These are phyloP conservation scores for Panagrolaimus sp. DNA, from an alignment of 1,140 invertebrate genomes.

Conservation along the genomic window DNA sequence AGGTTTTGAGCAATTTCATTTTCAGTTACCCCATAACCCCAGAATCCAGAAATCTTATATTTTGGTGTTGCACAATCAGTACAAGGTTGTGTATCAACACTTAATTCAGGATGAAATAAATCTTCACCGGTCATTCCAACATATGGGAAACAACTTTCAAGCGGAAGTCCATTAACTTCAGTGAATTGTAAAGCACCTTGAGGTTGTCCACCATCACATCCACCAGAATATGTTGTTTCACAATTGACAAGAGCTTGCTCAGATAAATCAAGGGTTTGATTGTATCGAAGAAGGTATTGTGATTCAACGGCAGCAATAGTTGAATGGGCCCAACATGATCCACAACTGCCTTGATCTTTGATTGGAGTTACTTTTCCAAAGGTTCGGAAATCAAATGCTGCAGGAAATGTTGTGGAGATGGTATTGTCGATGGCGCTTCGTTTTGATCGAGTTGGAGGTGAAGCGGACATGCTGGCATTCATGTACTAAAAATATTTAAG, in stretches of 20 bases:
- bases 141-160: background rate
- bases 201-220: conserved; percentile 81
- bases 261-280: conserved; percentile 77
- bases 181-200: conserved; percentile 58
- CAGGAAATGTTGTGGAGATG: background rate
- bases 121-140: background rate
- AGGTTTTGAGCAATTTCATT: background rate
- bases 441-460: no score
- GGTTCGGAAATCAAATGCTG: background rate
- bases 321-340: conserved; percentile 97
- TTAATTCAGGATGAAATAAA: no score
- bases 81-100: no score
- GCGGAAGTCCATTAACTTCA: background rate
- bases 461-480: no score
- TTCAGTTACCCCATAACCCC: background rate
- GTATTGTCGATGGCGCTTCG: no score
- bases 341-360: conserved; percentile 66
- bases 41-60: background rate
- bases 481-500: no score
- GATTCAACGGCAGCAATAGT: conserved; percentile 91
- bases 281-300: conserved; percentile 76
- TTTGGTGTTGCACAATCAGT: background rate
- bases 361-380: background rate
- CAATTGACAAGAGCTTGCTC: conserved; percentile 80
- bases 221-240: conserved; percentile 75